Evolutionary conservation across 2,797 vertebrate species (phyloP), one percentile per base, ranked within the genome.

Genomic region (Semotilus atromaculatus): DNA sequence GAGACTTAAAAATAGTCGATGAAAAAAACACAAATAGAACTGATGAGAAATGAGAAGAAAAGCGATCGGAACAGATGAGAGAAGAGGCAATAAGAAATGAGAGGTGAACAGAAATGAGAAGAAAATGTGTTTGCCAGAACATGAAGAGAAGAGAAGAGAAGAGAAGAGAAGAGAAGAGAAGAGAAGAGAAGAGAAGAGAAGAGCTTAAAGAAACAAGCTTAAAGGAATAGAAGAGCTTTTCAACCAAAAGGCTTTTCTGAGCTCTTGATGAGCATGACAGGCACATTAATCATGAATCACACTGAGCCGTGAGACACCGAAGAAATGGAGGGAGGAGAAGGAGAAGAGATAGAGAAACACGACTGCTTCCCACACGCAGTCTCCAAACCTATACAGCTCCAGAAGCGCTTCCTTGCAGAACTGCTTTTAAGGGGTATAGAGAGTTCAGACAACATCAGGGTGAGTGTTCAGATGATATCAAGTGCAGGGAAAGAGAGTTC

Each of bases 221-320:
- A 58, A 58, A 58, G 23, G 40, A 62, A 62, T 18, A 64, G 36
- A 79, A 68, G 7, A 66, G 38, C 48, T 16, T 23, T 19, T 2
- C 34, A 51, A 40, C 38, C 26, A 5, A 72, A 77, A 82, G 62
- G 40, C 29, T 82, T 38, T 70, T 76, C 19, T 76, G 64, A 78
- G 85, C 66, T 38, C 23, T n/a, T 53, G 85, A 83, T 73, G 74
- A 62, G 43, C 74, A 76, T 48, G 85, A 78, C 85, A 86, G 55
- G 53, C 45, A 60, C 80, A 86, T 86, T 72, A 86, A 83, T 86
- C 85, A 86, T 83, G 80, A 77, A 86, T 83, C 79, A 68, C 85
- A 86, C 31, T 48, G 80, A 86, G 74, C 62, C 34, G 43, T 77
- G 38, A 86, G 67, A 83, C 67, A 38, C 29, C 21, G 40, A 7